phyloP scores from a whole-genome alignment of 2,797 vertebrate species.

The Rhadinocentrus ornatus region DNA sequence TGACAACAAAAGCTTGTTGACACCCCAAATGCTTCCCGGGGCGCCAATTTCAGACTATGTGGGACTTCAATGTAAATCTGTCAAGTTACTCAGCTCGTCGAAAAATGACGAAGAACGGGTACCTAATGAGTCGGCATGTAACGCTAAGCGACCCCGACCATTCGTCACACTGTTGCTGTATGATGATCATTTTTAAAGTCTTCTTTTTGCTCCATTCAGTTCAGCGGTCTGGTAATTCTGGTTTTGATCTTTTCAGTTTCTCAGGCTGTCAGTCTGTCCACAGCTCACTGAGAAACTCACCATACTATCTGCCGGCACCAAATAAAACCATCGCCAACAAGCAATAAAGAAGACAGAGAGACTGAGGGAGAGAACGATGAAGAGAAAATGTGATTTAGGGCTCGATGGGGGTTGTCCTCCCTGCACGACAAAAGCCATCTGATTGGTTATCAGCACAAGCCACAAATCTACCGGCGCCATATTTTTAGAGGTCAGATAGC shows the following conservation, averaged over 20 bases:
- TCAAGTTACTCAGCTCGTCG: too few species aligned
- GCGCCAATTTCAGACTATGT: too few species aligned
- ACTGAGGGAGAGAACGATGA: conserved; percentile 56
- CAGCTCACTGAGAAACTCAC: conserved; percentile 40
- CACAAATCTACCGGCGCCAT: conserved; percentile 72
- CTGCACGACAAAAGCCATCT: conserved; percentile 65
- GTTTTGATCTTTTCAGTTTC: conserved; percentile 30
- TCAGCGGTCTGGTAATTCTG: conserved; percentile 8
- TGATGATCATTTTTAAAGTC: conserved; percentile 20
- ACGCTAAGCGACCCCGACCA: too few species aligned
- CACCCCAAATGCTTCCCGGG: too few species aligned
- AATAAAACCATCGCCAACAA: conserved; percentile 69
- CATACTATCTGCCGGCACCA: conserved; percentile 53
- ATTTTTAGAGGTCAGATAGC: conserved; percentile 81
- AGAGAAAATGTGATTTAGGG: conserved; percentile 72
- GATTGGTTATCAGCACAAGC: conserved; percentile 73
- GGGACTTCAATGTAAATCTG: too few species aligned
- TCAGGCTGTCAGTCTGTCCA: conserved; percentile 42
- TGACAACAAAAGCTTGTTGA: too few species aligned
- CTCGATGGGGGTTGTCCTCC: conserved; percentile 53
- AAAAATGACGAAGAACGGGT: too few species aligned
- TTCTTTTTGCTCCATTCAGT: conserved; percentile 6
- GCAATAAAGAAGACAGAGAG: conserved; percentile 68
- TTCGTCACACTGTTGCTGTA: too few species aligned
- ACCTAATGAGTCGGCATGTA: too few species aligned